Evolutionary conservation across 30 jellyfish, hydroid and myxozoan genomes (phyloP).

Genomic region (Catostylus mosaicus): DNA sequence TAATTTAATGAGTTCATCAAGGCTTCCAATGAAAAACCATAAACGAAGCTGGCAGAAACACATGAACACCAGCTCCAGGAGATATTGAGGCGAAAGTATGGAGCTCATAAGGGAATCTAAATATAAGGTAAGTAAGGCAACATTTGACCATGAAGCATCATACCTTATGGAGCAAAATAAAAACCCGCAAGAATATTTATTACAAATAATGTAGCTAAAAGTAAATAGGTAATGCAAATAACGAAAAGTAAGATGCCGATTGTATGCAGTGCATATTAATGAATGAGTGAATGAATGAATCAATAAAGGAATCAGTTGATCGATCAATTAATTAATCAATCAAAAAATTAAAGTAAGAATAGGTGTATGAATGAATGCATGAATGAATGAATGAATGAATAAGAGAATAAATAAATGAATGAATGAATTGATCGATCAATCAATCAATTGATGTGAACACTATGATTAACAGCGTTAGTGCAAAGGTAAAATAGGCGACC

Average conservation of each 20-base stretch:
- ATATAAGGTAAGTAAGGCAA: too few species aligned
- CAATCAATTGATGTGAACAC: background rate
- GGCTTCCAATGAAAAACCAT: conserved; percentile 68
- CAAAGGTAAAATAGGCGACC: too few species aligned
- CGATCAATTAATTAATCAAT: background rate
- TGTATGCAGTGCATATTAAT: too few species aligned
- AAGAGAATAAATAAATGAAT: background rate
- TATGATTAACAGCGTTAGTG: too few species aligned
- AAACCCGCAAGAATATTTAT: too few species aligned
- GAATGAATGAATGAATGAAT: background rate
- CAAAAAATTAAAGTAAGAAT: background rate
- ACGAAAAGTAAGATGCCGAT: too few species aligned
- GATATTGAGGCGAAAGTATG: conserved; percentile 17
- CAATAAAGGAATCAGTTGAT: background rate
- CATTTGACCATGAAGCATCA: too few species aligned
- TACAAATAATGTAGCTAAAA: too few species aligned
- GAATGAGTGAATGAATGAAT: too few species aligned
- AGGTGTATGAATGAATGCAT: background rate
- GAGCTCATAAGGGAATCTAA: conserved; percentile 29
- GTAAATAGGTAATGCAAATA: too few species aligned
- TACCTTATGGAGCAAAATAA: too few species aligned
- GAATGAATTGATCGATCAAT: background rate
- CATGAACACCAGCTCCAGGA: conserved; percentile 48
- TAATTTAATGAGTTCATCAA: conserved; percentile 19
- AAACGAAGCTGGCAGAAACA: conserved; percentile 53